Conservation (phyloP, 2,797 vertebrate species). For the Cynopterus sphinx region DNA sequence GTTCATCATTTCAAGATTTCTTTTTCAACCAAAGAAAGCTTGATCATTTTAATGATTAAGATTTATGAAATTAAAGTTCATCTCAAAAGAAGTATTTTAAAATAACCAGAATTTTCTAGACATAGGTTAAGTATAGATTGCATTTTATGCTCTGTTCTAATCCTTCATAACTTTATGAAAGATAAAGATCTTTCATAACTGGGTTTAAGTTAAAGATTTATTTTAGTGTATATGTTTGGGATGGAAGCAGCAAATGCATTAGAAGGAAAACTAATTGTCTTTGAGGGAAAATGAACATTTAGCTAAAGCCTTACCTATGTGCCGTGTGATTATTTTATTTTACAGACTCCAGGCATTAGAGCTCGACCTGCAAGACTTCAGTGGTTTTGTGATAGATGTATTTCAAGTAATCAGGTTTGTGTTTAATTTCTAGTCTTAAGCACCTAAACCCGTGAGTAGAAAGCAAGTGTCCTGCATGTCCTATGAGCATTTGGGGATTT, state of each 20-base stretch:
- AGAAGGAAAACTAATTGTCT: neutral
- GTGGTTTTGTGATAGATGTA: slow-evolving; percentile 94
- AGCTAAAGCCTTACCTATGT: neutral
- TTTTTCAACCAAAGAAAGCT: neutral
- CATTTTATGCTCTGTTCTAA: neutral
- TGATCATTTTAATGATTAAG: slow-evolving; percentile 24
- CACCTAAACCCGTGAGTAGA: neutral
- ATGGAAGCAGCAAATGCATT: neutral
- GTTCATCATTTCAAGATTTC: neutral
- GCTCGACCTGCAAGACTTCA: slow-evolving; percentile 88
- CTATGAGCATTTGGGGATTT: neutral
- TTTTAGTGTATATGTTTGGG: neutral
- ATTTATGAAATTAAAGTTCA: slow-evolving; percentile 38
- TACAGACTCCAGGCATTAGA: slow-evolving; percentile 95
- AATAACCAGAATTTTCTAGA: neutral
- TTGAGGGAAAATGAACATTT: neutral
- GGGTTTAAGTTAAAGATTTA: neutral
- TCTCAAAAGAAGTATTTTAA: slow-evolving; percentile 39
- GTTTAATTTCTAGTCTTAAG: slow-evolving; percentile 31
- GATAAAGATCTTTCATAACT: neutral
- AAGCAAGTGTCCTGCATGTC: neutral
- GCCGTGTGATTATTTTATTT: slow-evolving; percentile 67
- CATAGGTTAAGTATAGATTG: neutral
- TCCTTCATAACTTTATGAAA: neutral
- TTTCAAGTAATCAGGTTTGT: slow-evolving; percentile 88